Conservation (phyloP, 2,888 invertebrate species). For the Synanthedon formicaeformis region DNA sequence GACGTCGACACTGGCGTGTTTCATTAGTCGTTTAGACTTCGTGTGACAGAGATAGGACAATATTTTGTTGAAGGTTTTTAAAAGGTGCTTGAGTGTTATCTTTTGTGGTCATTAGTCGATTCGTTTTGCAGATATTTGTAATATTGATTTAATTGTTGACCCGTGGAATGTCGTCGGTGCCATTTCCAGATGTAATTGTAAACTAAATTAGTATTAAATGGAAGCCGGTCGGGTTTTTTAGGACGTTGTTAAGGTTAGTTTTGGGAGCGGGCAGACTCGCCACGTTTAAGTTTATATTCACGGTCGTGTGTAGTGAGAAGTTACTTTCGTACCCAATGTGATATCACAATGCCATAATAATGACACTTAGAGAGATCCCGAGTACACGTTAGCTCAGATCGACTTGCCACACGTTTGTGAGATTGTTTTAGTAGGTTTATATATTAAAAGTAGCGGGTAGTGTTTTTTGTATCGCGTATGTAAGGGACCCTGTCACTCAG, state of each 20-base stretch:
- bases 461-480: slow-evolving; percentile 54
- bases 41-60: slow-evolving; percentile 33
- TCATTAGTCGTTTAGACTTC: slow-evolving; percentile 26
- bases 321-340: slow-evolving; percentile 30
- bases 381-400: slow-evolving; percentile 24
- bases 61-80: slow-evolving; percentile 52
- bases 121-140: slow-evolving; percentile 18
- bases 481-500: slow-evolving; percentile 51
- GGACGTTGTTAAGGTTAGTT: background rate
- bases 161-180: slow-evolving; percentile 68
- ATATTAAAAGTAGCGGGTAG: slow-evolving; percentile 50
- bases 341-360: slow-evolving; percentile 11
- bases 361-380: slow-evolving; percentile 26
- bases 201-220: slow-evolving; percentile 31
- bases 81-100: slow-evolving; percentile 66
- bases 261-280: background rate
- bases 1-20: slow-evolving; percentile 18
- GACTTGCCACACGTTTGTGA: slow-evolving; percentile 36
- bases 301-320: slow-evolving; percentile 22
- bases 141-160: slow-evolving; percentile 57
- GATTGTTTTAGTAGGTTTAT: slow-evolving; percentile 29
- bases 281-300: background rate
- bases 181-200: slow-evolving; percentile 56
- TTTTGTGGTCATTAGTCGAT: slow-evolving; percentile 57
- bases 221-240: background rate